Evolutionary conservation across 2,888 invertebrate genomes (phyloP), one percentile per base, ranked within the genome.

Genomic region (Drosophila limbata): DNA sequence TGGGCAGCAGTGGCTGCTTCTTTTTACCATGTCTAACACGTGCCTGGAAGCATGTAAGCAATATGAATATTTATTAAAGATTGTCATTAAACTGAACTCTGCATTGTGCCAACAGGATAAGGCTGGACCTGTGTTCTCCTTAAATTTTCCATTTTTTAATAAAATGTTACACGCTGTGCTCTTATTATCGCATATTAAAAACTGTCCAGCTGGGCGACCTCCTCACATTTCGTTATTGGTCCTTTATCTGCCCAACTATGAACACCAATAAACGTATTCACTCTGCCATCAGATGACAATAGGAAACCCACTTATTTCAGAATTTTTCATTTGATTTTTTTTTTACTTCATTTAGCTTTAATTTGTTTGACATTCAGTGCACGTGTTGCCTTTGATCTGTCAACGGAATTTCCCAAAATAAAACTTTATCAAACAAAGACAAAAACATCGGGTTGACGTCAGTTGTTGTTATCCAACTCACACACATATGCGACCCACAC

Each of bases 171-270:
- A 73, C 63, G 78, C 69, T 62, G 82, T 55, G 61, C 17, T 37
- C 13, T 61, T 62, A 63, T 61, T 55, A n/a, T 37, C 51, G 15
- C 65, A 75, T 79, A 82, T 83, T 83, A 85, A 83, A 83, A 86
- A 75, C 57, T 59, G 19, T 65, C 82, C 82, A 67, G 73, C 82
- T 59, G 81, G 2, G 78, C 11, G n/a, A 25, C 10, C 21, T 9
- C 31, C 15, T 8, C 39, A 6, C 5, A 25, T 25, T 25, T 25
- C 25, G n/a, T 25, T 25, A 25, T 25, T 25, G 25, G 11, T 13
- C 37, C n/a, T n/a, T 39, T 15, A n/a, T 17, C 1, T n/a, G 52
- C 10, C 25, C 6, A 45, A 3, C 39, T 61, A 19, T 21, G 17
- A 11, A 11, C 19, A 44, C 10, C 33, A 45, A 35, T 9, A 21